Evolutionary conservation across 2,113 vertebrate genomes (phyloP).

Genomic region (Lontra canadensis): DNA sequence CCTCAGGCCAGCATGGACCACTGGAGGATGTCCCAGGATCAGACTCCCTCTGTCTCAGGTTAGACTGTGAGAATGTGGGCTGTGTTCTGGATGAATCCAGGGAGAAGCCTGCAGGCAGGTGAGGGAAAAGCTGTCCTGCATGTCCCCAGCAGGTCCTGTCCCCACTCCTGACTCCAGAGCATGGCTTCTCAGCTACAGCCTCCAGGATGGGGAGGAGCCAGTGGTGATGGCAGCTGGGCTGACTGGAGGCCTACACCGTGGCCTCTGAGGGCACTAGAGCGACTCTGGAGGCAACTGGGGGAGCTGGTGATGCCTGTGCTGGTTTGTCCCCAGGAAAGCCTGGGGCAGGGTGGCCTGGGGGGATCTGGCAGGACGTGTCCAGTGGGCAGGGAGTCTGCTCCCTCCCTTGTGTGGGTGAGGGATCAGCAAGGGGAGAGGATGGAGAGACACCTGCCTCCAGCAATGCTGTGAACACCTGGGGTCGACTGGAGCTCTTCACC

Average conservation of each 20-base stretch:
- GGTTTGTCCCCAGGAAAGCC: background rate
- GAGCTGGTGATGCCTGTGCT: background rate
- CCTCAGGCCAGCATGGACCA: no score
- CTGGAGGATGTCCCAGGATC: no score
- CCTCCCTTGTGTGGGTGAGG: background rate
- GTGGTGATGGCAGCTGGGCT: background rate
- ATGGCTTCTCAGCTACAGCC: background rate
- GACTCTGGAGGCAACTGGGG: background rate
- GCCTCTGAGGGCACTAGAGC: background rate
- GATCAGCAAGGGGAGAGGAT: background rate
- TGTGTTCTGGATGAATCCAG: no score
- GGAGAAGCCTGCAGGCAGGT: no score
- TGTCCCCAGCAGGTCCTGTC: background rate
- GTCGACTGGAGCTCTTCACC: background rate
- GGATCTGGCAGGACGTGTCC: background rate
- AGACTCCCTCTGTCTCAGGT: no score
- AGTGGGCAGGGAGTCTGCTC: background rate
- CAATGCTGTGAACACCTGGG: background rate
- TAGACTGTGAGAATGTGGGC: no score
- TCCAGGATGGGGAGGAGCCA: no score
- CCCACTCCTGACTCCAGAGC: background rate
- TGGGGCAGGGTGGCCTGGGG: background rate
- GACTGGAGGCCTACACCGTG: rapidly evolving
- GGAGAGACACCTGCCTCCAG: background rate
- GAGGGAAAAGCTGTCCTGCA: background rate